A percentile compares a stretch with the other conserved stretches of the same genome.
These are phyloP conservation scores for Phyto melanocephala DNA, from an alignment of 2,888 invertebrate genomes.

Conservation along the genomic window DNA sequence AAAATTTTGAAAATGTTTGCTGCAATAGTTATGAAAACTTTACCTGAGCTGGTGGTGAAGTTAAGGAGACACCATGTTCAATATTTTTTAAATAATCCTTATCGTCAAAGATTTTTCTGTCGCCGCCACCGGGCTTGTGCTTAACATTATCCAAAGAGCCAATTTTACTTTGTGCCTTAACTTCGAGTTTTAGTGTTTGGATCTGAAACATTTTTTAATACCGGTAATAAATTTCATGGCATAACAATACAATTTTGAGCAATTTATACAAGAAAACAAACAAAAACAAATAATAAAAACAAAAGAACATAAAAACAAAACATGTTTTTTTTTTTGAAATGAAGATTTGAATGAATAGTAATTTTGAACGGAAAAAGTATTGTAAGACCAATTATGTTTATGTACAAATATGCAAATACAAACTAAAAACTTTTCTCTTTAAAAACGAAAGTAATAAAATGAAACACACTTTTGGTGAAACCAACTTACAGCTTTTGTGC, in stretches of 20 bases:
- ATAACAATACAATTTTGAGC: conserved; percentile 11
- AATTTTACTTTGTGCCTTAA: conserved; percentile 95
- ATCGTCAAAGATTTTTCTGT: conserved; percentile 95
- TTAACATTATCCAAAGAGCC: conserved; percentile 93
- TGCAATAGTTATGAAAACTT: conserved; percentile 64
- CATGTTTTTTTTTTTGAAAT: neutral
- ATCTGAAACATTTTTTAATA: conserved; percentile 82
- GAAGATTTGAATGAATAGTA: conserved; percentile 14
- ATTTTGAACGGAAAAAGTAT: neutral
- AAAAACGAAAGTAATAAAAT: neutral
- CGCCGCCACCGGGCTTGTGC: conserved; percentile 95
- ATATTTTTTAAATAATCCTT: conserved; percentile 93
- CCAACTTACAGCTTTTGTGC: conserved; percentile 61
- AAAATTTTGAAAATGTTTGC: neutral
- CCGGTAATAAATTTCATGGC: conserved; percentile 30
- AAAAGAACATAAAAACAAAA: conserved; percentile 7
- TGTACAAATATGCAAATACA: neutral
- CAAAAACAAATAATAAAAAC: too few species aligned
- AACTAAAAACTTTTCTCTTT: neutral
- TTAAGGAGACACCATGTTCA: conserved; percentile 81
- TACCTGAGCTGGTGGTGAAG: conserved; percentile 82
- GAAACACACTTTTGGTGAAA: conserved; percentile 30
- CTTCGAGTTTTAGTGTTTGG: conserved; percentile 92
- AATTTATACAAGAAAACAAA: neutral
- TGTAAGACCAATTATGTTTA: neutral